Percentiles rank a stretch among this genome's conserved stretches.
These are phyloP conservation scores for Parauchenoglanis punctatus DNA, from an alignment of 2,797 vertebrate genomes.

Conservation along the genomic window DNA sequence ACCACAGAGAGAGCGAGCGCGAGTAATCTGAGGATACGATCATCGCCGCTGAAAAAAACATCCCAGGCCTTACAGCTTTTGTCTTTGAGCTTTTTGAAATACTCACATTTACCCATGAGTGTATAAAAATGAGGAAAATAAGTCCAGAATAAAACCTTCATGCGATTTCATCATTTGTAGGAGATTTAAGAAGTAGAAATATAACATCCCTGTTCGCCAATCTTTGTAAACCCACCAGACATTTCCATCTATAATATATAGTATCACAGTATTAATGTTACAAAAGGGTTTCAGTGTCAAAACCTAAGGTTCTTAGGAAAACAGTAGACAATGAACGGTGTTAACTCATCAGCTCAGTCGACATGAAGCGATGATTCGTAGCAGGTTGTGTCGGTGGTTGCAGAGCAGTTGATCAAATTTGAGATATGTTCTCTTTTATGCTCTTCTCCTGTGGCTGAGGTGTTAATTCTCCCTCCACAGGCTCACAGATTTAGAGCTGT, in stretches of 20 bases:
- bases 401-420: not conserved
- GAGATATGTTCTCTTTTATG: not conserved
- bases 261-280: not conserved
- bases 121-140: not conserved
- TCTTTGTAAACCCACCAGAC: not conserved
- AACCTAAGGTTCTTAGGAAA: not conserved
- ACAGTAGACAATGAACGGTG: not conserved
- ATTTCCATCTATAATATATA: not conserved
- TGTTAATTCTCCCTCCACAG: not conserved
- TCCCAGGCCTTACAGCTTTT: not conserved
- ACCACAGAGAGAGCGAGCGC: conserved; percentile 43
- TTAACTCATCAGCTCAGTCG: not conserved
- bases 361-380: not conserved
- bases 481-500: not conserved
- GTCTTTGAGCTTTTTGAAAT: not conserved
- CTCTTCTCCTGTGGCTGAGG: not conserved
- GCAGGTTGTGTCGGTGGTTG: not conserved
- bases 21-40: conserved; percentile 35
- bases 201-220: not conserved
- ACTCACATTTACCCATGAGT: not conserved
- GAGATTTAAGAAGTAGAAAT: not conserved
- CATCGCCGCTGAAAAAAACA: conserved; percentile 25
- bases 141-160: not conserved
- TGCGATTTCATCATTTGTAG: not conserved
- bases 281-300: not conserved